Evolutionary conservation across 2,888 invertebrate species (phyloP), one percentile per base, ranked within the genome.

Genomic region (Netelia inedita): DNA sequence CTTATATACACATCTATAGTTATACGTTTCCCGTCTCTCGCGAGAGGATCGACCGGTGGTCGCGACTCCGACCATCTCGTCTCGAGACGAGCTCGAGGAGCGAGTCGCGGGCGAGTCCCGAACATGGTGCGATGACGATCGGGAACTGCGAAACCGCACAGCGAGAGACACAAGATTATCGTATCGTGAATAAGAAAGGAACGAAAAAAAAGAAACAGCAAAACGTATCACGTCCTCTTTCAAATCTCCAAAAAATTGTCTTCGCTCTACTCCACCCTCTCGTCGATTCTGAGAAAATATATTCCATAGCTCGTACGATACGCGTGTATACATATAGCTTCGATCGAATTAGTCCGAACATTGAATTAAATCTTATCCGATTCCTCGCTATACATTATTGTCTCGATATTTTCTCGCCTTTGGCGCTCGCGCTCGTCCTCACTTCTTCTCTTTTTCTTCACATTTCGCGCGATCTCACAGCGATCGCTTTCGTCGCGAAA

Each of bases 1-100:
- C 35, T 19, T 19, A n/a, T 57, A 59, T 65, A 55, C 59, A 28
- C 46, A 14, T 65, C 9, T 43, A 50, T 73, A 57, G 41, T 63
- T 86, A 81, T 72, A 82, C 79, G 74, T 82, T 85, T 85, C 79
- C 82, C 65, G 79, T 66, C 76, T 59, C 53, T 57, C 66, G 76
- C 35, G 55, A 76, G 53, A 79, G 65, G 71, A 76, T 78, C 81
- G 78, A 85, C 69, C 79, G 75, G 79, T 65, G 63, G 69, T 78
- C 80, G 83, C 63, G 83, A 73, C 69, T 23, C 43, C 21, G 50
- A 68, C 16, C 43, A 46, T 68, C 69, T 19, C 16, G 65, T 43
- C 59, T 41, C 63, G 76, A 65, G 43, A 53, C 53, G 21, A 16
- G 43, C 71, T 69, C 68, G 76, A 66, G 76, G 71, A 72, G 69